phyloP scores from a whole-genome alignment of 1,140 invertebrate species.

The Pseudobourletiella spinata region DNA sequence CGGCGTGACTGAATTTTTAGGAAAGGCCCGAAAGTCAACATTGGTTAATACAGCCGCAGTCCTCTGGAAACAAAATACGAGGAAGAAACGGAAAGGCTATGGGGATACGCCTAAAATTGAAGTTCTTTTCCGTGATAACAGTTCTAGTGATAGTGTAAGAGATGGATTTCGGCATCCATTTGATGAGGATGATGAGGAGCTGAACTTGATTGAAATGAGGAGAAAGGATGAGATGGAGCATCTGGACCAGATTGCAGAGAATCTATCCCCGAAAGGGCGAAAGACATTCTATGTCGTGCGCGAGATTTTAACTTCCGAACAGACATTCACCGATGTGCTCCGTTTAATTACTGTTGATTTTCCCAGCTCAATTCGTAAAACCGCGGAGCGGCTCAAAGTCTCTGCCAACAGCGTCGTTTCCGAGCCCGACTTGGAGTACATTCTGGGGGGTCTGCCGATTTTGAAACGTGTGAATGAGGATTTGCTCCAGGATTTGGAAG shows the following conservation, averaged over 20 bases:
- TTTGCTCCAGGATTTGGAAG: constrained; percentile 54
- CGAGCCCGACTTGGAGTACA: constrained; percentile 47
- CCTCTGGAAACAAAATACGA: neutral
- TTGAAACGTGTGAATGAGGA: constrained; percentile 55
- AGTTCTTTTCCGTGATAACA: neutral
- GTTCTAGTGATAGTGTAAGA: neutral
- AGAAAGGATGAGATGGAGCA: neutral
- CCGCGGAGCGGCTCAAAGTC: constrained; percentile 38
- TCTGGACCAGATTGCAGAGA: constrained; percentile 32
- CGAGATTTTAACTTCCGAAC: constrained; percentile 61
- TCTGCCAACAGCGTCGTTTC: constrained; percentile 43
- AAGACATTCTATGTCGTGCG: constrained; percentile 52
- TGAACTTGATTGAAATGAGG: constrained; percentile 1
- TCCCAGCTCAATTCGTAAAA: constrained; percentile 46
- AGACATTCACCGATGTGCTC: constrained; percentile 58
- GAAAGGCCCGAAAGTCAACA: neutral
- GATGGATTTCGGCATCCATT: neutral
- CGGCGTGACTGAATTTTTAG: neutral
- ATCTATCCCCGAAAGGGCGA: constrained; percentile 38
- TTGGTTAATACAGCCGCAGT: neutral
- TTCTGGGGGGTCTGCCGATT: constrained; percentile 51
- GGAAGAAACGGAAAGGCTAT: neutral
- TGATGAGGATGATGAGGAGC: neutral
- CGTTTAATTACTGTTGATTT: constrained; percentile 61
- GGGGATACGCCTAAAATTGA: neutral